Evolutionary conservation across 2,888 invertebrate species (phyloP), one percentile per base, ranked within the genome.

Genomic region (Caenorhabditis zanzibari): DNA sequence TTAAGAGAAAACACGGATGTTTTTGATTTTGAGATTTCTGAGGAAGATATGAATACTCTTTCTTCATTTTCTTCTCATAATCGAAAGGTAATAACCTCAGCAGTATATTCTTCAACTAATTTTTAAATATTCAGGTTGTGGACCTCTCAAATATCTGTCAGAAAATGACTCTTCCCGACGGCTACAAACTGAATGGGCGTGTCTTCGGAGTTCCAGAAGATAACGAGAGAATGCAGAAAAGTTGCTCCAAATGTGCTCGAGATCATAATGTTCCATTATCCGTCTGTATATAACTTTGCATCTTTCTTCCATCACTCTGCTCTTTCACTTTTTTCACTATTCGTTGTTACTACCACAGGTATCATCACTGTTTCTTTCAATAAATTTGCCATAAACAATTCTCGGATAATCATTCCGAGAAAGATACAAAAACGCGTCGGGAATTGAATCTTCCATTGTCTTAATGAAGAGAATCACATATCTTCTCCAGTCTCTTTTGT

Each of bases 91-190:
- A 6, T 1, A 19, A 3, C 16, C 10, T 41, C 2, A 35, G 24
- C 38, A 47, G 19, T 19, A 5, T 4, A n/a, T 47, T 22, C 22
- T 22, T 32, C 35, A 38, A 10, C 14, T 2, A 22, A 22, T 16
- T 2, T 38, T 12, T 12, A 38, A 38, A 38, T 38, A 71, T 77
- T 22, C 89, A 91, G 77, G 88, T 90, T 38, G 90, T 93, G 9
- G 90, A 92, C 71, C 81, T 89, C 16, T 87, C 85, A 19, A 86
- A 85, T 58, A 89, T 93, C 24, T 91, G 91, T 66, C 81, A 89
- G 6, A 92, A 91, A 69, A 91, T 92, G 85, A 82, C 89, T 19
- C 85, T 92, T 63, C 92, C 93, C 4, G 93, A 93, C 86, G 93
- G 87, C 12, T 87, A 87, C 74, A 87, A 87, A 61, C 56, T 87